Evolutionary conservation across 2,797 vertebrate genomes (phyloP).

Genomic region (Sebastes kiyomatsui): DNA sequence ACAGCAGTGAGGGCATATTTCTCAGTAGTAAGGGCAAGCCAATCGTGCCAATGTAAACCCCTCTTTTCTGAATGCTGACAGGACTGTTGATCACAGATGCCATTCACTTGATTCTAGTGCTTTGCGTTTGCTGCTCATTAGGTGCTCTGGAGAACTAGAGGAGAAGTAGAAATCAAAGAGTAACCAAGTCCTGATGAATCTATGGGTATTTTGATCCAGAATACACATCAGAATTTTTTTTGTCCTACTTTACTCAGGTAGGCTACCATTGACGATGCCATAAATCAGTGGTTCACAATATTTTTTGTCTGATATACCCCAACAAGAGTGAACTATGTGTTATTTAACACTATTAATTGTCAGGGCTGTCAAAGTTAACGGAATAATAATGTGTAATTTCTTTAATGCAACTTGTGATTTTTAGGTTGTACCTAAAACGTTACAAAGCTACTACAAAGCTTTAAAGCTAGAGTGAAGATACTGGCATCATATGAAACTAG

Average conservation of each 20-base stretch:
- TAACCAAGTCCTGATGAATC: background rate
- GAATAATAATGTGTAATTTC: no score
- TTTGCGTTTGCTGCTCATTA: conserved; percentile 20
- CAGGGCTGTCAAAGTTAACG: no score
- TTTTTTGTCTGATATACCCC: background rate
- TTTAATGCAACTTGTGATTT: no score
- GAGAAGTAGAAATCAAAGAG: background rate
- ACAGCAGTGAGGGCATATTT: background rate
- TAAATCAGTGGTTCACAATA: background rate
- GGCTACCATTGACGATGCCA: background rate
- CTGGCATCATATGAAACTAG: no score
- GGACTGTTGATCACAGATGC: conserved; percentile 16
- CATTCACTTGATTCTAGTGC: background rate
- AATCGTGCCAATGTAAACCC: conserved; percentile 35
- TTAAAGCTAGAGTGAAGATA: no score
- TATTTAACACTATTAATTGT: background rate
- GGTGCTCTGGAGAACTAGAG: background rate
- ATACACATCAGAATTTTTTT: background rate
- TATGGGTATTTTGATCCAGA: background rate
- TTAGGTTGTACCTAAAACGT: no score
- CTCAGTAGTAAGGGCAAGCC: background rate
- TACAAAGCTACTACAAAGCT: no score
- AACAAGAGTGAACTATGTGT: background rate
- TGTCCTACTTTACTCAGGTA: background rate
- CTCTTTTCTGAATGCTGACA: conserved; percentile 28